Evolutionary conservation across 2,797 vertebrate species (phyloP).

Genomic region (Rachycentron canadum): DNA sequence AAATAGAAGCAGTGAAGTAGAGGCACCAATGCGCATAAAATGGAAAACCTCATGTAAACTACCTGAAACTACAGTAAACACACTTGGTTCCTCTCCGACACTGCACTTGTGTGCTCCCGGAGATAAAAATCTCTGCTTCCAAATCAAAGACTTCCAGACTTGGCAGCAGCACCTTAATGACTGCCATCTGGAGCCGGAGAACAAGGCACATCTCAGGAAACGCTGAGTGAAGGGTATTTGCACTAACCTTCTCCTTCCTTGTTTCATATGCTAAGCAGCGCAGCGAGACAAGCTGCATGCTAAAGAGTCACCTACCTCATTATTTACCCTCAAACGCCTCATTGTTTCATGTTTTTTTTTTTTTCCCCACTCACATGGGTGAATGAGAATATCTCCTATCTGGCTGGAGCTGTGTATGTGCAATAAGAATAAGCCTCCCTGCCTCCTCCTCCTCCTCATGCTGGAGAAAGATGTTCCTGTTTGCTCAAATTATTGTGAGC

Average conservation of each 20-base stretch:
- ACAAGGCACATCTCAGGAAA: constrained; percentile 56
- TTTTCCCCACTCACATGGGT: neutral
- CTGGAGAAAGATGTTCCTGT: constrained; percentile 12
- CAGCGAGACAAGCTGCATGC: constrained; percentile 30
- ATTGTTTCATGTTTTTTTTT: neutral
- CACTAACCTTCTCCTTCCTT: constrained; percentile 57
- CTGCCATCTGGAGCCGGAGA: constrained; percentile 77
- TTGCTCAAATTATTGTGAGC: constrained; percentile 5
- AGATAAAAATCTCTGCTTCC: constrained; percentile 73
- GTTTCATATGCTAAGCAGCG: constrained; percentile 65
- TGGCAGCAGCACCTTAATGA: constrained; percentile 79
- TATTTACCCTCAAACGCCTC: constrained; percentile 21
- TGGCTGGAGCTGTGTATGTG: constrained; percentile 20
- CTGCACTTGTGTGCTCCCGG: constrained; percentile 35
- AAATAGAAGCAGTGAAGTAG: neutral
- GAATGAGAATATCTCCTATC: constrained; percentile 37
- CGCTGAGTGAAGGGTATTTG: constrained; percentile 58
- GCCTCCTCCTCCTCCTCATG: neutral
- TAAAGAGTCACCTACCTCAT: constrained; percentile 28
- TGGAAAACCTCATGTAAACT: neutral
- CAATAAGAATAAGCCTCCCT: constrained; percentile 33
- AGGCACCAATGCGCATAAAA: neutral
- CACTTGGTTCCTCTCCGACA: neutral
- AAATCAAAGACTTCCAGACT: constrained; percentile 85
- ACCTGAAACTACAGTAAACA: neutral